phyloP scores from a whole-genome alignment of 1,140 invertebrate species.

The Melipona quadrifasciata region DNA sequence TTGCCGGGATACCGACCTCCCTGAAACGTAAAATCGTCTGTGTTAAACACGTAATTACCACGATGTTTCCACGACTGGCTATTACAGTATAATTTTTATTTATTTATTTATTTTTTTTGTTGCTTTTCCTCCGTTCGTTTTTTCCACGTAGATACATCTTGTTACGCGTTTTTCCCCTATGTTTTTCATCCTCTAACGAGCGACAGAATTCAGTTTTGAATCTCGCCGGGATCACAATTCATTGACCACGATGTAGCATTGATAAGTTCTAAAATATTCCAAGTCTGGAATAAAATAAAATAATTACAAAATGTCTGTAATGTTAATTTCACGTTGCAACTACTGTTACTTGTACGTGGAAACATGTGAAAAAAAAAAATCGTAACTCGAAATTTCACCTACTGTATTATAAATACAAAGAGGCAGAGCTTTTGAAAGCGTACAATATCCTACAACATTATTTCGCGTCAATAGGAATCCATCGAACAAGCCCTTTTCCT shows the following conservation, averaged over 20 bases:
- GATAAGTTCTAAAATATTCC: neutral
- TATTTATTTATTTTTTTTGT: neutral
- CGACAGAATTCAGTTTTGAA: neutral
- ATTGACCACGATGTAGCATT: neutral
- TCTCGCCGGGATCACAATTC: neutral
- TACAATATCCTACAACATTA: neutral
- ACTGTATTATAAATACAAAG: no score
- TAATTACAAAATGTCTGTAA: neutral
- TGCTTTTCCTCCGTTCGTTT: neutral
- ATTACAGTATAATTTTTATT: neutral
- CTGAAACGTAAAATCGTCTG: slow-evolving; percentile 52
- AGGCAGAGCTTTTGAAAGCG: neutral
- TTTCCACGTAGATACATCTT: neutral
- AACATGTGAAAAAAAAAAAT: neutral
- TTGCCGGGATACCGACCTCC: slow-evolving; percentile 22
- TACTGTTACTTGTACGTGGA: neutral
- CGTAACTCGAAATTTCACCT: neutral
- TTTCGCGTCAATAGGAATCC: neutral
- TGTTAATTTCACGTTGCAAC: no score
- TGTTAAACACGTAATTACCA: slow-evolving; percentile 61
- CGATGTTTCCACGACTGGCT: slow-evolving; percentile 1
- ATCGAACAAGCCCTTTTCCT: neutral
- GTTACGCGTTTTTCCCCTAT: neutral
- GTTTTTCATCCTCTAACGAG: neutral
- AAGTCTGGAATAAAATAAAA: neutral